phyloP scores from a whole-genome alignment of 2,113 vertebrate species.

The Apteryx mantelli region DNA sequence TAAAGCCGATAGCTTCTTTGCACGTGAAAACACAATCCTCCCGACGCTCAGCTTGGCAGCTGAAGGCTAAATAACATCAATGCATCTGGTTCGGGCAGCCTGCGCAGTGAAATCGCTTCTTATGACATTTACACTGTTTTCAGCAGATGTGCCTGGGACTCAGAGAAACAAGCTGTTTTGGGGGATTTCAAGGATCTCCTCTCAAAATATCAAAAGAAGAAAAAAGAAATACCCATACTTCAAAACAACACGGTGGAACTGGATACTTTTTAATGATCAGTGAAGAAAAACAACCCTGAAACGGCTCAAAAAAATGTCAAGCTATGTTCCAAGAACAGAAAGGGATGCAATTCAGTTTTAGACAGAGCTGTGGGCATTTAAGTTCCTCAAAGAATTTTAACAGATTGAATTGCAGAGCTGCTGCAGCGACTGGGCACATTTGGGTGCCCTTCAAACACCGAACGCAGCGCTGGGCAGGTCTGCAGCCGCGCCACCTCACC shows the following conservation, averaged over 20 bases:
- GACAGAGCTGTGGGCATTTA: not conserved
- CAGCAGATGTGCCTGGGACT: not conserved
- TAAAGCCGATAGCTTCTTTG: not conserved
- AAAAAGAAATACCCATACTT: not conserved
- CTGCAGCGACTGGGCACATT: not conserved
- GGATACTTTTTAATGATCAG: not conserved
- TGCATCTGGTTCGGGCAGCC: constrained; percentile 32
- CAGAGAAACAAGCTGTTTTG: not conserved
- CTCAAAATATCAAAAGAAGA: not conserved
- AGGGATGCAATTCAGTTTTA: not conserved
- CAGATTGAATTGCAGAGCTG: not conserved
- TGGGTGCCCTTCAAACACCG: not conserved
- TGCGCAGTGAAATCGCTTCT: not conserved
- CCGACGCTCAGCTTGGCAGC: constrained; percentile 24
- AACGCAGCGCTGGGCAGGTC: not conserved
- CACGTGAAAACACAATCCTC: constrained; percentile 36
- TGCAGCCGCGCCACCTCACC: not conserved
- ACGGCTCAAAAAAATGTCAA: not conserved
- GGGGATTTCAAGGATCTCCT: not conserved
- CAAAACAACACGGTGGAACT: not conserved
- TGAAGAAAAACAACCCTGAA: not conserved
- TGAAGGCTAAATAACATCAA: constrained; percentile 44
- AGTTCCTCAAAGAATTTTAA: not conserved
- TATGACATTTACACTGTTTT: not conserved
- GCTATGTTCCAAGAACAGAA: not conserved